A percentile compares a stretch with the other conserved stretches of the same genome.
Conservation (phyloP, 2,113 vertebrate genomes). For the Corapipo altera region DNA sequence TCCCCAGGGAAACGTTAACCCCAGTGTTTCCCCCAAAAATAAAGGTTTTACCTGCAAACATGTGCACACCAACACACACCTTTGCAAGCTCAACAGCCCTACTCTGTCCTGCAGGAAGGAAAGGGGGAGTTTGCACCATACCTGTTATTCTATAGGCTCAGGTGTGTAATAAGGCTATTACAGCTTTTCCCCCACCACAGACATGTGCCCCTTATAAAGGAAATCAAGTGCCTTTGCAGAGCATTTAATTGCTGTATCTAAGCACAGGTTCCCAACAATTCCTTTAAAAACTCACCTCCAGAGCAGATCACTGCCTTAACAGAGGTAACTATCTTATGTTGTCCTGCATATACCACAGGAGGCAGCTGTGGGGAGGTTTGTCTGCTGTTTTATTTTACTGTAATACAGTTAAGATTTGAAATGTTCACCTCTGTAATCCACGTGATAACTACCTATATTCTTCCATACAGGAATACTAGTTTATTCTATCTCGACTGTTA, state of each 20-base stretch:
- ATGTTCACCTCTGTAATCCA: background rate
- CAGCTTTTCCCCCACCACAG: background rate
- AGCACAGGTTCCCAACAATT: background rate
- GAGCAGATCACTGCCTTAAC: background rate
- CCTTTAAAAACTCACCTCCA: background rate
- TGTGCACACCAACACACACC: rapidly evolving
- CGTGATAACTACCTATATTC: background rate
- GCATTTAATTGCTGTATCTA: background rate
- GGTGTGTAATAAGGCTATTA: background rate
- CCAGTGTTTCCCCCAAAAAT: background rate
- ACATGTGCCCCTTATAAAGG: background rate
- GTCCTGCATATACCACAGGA: background rate
- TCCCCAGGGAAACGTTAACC: background rate
- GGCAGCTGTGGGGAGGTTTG: background rate
- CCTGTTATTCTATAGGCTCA: background rate
- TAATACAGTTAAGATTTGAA: background rate
- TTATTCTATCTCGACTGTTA: background rate
- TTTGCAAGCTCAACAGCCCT: background rate
- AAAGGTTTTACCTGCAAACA: background rate
- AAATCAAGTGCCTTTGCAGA: background rate
- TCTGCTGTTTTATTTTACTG: background rate
- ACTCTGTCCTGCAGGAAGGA: background rate
- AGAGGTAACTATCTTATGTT: background rate
- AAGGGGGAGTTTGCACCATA: rapidly evolving
- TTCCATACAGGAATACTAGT: background rate